A percentile compares a stretch with the other conserved stretches of the same genome.
phyloP scores from a whole-genome alignment of 2,113 vertebrate species.

The Cryptomyrus ogoouensis region DNA sequence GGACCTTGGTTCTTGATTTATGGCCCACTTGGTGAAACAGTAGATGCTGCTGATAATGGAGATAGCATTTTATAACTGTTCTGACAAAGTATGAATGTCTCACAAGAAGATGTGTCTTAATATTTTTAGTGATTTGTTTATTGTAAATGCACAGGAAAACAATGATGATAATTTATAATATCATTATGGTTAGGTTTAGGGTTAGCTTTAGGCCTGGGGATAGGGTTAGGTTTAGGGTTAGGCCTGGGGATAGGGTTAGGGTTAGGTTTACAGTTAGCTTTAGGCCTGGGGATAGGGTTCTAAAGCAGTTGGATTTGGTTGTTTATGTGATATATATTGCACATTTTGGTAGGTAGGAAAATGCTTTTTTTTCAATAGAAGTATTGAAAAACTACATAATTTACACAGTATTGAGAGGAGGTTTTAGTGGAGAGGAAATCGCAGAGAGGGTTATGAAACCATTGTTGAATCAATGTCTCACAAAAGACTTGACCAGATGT shows the following conservation, averaged over 20 bases:
- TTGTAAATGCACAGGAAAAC: neutral
- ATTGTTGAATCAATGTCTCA: too few relatives aligned
- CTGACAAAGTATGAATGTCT: neutral
- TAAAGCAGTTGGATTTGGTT: neutral
- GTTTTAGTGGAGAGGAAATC: neutral
- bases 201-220: neutral
- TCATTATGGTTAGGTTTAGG: neutral
- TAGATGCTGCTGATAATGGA: neutral
- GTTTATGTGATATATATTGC: neutral
- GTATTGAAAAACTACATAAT: neutral
- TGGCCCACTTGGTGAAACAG: neutral
- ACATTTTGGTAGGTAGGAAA: neutral
- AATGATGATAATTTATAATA: neutral
- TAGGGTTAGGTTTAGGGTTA: neutral
- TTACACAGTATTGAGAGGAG: neutral
- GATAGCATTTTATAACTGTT: neutral
- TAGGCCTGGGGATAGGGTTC: neutral
- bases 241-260: neutral
- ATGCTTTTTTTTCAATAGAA: neutral
- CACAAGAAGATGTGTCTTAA: neutral
- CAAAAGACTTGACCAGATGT: neutral
- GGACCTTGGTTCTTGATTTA: neutral
- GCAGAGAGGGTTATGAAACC: neutral
- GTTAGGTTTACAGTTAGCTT: neutral
- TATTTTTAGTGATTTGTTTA: neutral